Evolutionary conservation across 2,113 vertebrate genomes (phyloP).

Genomic region (Prinia subflava): DNA sequence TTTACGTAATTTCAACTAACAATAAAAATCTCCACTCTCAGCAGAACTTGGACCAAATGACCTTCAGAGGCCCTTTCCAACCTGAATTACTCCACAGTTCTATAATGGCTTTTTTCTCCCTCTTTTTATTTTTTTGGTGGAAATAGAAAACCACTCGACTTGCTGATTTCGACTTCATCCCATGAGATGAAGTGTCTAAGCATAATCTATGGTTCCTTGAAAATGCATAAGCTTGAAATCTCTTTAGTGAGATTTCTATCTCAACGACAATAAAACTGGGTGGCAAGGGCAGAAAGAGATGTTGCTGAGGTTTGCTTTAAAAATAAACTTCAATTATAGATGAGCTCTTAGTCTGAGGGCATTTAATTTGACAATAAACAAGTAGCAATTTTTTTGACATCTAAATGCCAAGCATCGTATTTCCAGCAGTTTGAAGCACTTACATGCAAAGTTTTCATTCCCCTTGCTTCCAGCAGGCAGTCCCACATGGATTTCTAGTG

Average conservation of each 20-base stretch:
- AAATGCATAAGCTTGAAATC: not conserved
- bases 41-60: not conserved
- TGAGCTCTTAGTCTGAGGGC: not conserved
- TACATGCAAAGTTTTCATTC: not conserved
- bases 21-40: not conserved
- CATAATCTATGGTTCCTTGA: not conserved
- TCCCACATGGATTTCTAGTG: not conserved
- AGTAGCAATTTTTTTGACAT: conserved; percentile 1
- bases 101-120: not conserved
- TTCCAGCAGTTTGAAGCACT: not conserved
- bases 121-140: not conserved
- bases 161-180: not conserved
- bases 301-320: not conserved
- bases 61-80: not conserved
- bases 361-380: conserved; percentile 23
- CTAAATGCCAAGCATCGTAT: not conserved
- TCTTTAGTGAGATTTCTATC: not conserved
- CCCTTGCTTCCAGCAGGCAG: not conserved
- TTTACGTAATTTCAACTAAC: not conserved
- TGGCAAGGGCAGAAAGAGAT: not conserved
- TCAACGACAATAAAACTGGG: not conserved
- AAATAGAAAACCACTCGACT: not conserved
- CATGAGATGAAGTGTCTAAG: not conserved
- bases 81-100: not conserved
- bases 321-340: conserved; percentile 23